These are phyloP conservation scores for Strigamia maritima DNA, from an alignment of 2,888 invertebrate genomes.

Conservation along the genomic window DNA sequence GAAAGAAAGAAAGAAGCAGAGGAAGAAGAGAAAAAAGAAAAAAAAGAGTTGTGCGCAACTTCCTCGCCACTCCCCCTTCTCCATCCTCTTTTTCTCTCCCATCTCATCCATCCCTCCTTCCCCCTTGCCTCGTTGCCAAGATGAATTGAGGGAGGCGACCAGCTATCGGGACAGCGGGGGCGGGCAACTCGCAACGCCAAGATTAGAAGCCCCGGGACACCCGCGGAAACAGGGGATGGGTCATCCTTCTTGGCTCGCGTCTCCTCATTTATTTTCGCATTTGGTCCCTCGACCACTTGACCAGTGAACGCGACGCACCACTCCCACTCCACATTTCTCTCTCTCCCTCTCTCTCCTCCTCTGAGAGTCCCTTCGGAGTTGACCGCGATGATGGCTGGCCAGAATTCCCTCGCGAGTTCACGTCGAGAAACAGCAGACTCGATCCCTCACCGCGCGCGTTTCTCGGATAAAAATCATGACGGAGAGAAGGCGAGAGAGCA, in stretches of 20 bases:
- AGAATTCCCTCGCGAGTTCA: slow-evolving; percentile 13
- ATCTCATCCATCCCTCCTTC: slow-evolving; percentile 31
- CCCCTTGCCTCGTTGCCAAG: slow-evolving; percentile 34
- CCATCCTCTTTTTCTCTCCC: slow-evolving; percentile 20
- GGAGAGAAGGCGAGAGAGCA: background rate
- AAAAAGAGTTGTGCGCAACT: slow-evolving; percentile 35
- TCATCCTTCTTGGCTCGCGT: slow-evolving; percentile 37
- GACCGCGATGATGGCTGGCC: slow-evolving; percentile 34
- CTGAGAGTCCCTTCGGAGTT: slow-evolving; percentile 18
- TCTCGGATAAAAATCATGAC: slow-evolving; percentile 31
- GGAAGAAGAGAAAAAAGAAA: background rate
- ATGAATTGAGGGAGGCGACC: slow-evolving; percentile 34
- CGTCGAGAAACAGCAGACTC: background rate
- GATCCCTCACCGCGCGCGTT: slow-evolving; percentile 18
- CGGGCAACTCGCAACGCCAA: slow-evolving; percentile 32
- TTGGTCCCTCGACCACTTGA: slow-evolving; percentile 32
- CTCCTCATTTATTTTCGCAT: slow-evolving; percentile 32
- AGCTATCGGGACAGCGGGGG: slow-evolving; percentile 34
- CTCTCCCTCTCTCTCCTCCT: background rate
- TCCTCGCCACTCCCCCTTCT: slow-evolving; percentile 26
- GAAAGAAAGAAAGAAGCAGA: background rate
- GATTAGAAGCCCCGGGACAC: slow-evolving; percentile 38
- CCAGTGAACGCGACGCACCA: slow-evolving; percentile 7
- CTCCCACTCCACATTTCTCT: background rate
- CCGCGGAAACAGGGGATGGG: slow-evolving; percentile 27